Evolutionary conservation across 2,888 invertebrate genomes (phyloP), one percentile per base, ranked within the genome.

Genomic region (Mythimna albipuncta): DNA sequence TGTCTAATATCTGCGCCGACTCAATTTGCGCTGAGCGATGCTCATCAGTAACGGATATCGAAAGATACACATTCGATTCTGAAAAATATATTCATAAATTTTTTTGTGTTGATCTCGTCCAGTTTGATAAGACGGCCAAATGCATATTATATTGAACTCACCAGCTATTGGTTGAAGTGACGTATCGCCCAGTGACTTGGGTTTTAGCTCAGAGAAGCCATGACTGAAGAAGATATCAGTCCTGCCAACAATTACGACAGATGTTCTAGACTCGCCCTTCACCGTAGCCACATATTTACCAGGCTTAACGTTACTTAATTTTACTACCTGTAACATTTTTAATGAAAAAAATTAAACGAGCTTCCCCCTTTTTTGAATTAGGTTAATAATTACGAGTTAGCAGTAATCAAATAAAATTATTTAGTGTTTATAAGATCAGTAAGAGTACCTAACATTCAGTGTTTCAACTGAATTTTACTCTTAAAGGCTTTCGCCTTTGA

Each of bases 191-290:
- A 61, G 9, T 0, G 69, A 59, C 50, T 81, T 86, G 6, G 87
- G 85, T 57, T 61, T 64, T 26, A 74, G 55, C 47, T 58, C 54
- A 1, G 86, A 87, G 66, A 86, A 86, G 7, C 86, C 86, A 57
- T 85, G 84, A 7, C 57, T 64, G 41, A 88, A 86, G 32, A 65
- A 62, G 57, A 88, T 87, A 38, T 88, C 85, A 10, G 87, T 86
- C 21, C 82, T 78, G 21, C 83, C 85, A 5, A 79, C 68, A 6
- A 85, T 67, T 26, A 82, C 21, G 0, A 85, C 72, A 0, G 78
- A 76, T 0, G 84, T 81, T n/a, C 6, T 54, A 0, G 67, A 65
- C 0, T n/a, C 0, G 4, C 84, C 73, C n/a, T 0, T 57, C 16
- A 85, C 87, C 0, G 61, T 74, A 19, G 76, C 87, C 6, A 21